Percentiles rank a stretch among this genome's conserved stretches.
Conservation (phyloP, 1,140 invertebrate species). For the Probaryconus sp. region DNA sequence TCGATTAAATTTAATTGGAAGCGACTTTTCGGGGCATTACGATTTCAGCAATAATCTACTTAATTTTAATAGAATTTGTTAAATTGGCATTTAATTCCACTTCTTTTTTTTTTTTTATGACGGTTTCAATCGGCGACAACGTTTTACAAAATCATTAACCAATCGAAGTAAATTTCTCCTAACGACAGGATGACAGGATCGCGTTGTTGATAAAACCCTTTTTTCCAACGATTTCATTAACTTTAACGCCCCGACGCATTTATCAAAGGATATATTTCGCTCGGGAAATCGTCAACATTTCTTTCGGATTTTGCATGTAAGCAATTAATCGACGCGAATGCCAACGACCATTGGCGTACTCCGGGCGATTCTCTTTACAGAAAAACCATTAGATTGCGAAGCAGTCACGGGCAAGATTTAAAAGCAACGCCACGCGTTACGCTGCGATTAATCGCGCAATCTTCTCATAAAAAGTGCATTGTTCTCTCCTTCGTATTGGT, state of each 20-base stretch:
- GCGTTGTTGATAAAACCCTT: too few species aligned
- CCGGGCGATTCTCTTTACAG: slow-evolving; percentile 37
- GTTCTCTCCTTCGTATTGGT: slow-evolving; percentile 8
- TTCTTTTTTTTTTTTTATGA: too few species aligned
- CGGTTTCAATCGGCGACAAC: too few species aligned
- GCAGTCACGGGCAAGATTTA: slow-evolving; percentile 48
- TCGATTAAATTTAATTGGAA: too few species aligned
- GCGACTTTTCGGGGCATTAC: too few species aligned
- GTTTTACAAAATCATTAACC: too few species aligned
- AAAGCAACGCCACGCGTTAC: slow-evolving; percentile 39
- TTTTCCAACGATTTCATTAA: slow-evolving; percentile 40
- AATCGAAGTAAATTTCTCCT: too few species aligned
- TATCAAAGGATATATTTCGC: slow-evolving; percentile 14
- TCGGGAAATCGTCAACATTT: slow-evolving; percentile 14
- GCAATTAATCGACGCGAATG: slow-evolving; percentile 43
- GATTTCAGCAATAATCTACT: too few species aligned
- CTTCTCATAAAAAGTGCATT: slow-evolving; percentile 51
- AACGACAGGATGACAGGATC: too few species aligned
- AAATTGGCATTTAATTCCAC: too few species aligned
- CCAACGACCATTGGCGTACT: slow-evolving; percentile 21
- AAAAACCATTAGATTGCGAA: slow-evolving; percentile 54
- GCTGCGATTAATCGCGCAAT: slow-evolving; percentile 50
- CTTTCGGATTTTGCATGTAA: slow-evolving; percentile 35
- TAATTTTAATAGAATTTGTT: too few species aligned
- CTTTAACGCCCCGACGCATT: slow-evolving; percentile 17